phyloP scores from a whole-genome alignment of 2,113 vertebrate species.

The Gila orcuttii region DNA sequence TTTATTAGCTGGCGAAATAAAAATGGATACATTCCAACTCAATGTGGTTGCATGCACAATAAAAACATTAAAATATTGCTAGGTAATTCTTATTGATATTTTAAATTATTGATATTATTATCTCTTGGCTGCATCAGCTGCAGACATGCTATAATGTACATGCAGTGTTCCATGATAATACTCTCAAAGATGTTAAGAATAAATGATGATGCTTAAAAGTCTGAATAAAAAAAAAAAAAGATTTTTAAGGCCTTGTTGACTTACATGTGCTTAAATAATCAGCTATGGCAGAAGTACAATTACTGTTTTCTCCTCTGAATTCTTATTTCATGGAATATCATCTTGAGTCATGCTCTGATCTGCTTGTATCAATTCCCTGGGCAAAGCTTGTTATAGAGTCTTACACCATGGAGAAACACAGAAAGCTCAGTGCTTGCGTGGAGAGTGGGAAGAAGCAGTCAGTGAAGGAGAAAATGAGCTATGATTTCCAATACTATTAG shows the following conservation, averaged over 20 bases:
- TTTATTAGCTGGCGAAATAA: not conserved
- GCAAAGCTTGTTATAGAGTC: constrained; percentile 7
- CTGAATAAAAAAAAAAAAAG: too few species aligned
- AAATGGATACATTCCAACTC: not conserved
- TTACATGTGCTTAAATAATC: not conserved
- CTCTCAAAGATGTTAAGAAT: not conserved
- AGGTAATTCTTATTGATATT: not conserved
- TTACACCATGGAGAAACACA: constrained; percentile 3
- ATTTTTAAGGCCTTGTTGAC: not conserved
- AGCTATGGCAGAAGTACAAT: not conserved
- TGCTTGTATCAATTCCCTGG: not conserved
- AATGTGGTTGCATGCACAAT: not conserved
- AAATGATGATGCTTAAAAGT: not conserved
- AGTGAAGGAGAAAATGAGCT: not conserved
- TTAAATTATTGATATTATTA: not conserved
- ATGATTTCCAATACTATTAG: constrained; percentile 4
- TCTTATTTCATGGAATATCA: not conserved
- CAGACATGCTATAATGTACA: not conserved
- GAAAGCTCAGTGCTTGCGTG: not conserved
- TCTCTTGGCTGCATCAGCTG: not conserved
- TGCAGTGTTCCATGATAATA: not conserved
- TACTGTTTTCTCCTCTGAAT: not conserved
- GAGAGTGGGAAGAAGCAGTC: not conserved
- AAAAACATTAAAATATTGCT: not conserved
- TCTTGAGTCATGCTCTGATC: not conserved